phyloP scores from a whole-genome alignment of 2,113 vertebrate species.

The Malaclemys terrapin region DNA sequence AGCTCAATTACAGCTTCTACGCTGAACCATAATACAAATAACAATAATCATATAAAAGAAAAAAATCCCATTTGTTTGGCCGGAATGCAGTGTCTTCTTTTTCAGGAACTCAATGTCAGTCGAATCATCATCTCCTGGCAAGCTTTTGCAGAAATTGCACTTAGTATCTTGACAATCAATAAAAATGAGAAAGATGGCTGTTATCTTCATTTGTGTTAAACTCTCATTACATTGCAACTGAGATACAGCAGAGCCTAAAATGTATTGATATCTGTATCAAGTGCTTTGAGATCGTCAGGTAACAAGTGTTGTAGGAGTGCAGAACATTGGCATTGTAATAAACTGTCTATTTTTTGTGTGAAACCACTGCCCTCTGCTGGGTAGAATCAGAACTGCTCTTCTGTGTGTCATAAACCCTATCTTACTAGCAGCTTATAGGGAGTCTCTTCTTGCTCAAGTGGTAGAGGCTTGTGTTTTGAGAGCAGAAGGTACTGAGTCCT shows the following conservation, averaged over 20 bases:
- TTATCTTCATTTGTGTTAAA: neutral
- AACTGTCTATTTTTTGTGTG: neutral
- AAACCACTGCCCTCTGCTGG: neutral
- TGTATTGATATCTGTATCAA: neutral
- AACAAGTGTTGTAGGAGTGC: neutral
- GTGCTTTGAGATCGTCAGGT: neutral
- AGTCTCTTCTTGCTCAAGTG: neutral
- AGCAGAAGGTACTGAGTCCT: neutral
- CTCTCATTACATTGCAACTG: neutral
- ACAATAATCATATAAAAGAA: rapidly evolving
- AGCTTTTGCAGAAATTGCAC: neutral
- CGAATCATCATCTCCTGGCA: neutral
- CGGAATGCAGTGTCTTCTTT: neutral
- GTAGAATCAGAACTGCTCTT: neutral
- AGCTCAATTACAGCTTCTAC: neutral
- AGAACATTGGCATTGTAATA: neutral
- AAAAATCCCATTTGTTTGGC: neutral
- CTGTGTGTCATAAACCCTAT: neutral
- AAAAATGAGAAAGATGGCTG: neutral
- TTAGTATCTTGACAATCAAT: neutral
- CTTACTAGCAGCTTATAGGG: neutral
- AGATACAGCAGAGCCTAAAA: neutral
- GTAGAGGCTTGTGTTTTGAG: neutral
- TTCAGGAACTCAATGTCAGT: neutral
- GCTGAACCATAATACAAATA: neutral